Evolutionary conservation across 2,888 invertebrate genomes (phyloP).

Genomic region (Endomychus coccineus): DNA sequence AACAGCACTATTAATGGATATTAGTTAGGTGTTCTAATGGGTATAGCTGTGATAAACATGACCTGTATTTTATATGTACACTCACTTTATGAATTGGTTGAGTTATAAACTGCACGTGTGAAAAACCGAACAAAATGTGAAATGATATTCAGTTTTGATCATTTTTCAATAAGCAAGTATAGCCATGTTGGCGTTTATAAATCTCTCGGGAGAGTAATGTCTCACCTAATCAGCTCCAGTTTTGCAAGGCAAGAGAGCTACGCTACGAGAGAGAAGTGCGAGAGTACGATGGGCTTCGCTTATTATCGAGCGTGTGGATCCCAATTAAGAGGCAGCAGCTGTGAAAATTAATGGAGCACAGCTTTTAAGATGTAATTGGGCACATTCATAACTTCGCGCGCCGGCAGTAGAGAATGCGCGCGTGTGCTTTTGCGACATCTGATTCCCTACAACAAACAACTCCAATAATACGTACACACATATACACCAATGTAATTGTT

Average conservation of each 20-base stretch:
- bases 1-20: no score
- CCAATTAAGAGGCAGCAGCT: conserved; percentile 58
- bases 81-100: no score
- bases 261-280: conserved; percentile 13
- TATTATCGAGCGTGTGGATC: conserved; percentile 52
- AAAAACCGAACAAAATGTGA: no score
- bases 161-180: not conserved
- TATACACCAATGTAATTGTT: conserved; percentile 31
- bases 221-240: conserved; percentile 28
- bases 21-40: no score
- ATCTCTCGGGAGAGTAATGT: conserved; percentile 15
- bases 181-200: conserved; percentile 1
- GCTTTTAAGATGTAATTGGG: conserved; percentile 59
- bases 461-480: conserved; percentile 26
- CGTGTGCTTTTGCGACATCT: conserved; percentile 27
- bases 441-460: conserved; percentile 31
- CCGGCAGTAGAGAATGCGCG: conserved; percentile 13
- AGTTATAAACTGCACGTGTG: no score
- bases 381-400: conserved; percentile 52
- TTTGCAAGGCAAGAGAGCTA: conserved; percentile 16
- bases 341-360: conserved; percentile 57
- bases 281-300: conserved; percentile 35
- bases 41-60: no score
- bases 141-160: no score
- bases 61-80: no score